Base-by-base conservation (phyloP, 2,888 invertebrate genomes). In the Lasioglossum lativentre region DNA sequence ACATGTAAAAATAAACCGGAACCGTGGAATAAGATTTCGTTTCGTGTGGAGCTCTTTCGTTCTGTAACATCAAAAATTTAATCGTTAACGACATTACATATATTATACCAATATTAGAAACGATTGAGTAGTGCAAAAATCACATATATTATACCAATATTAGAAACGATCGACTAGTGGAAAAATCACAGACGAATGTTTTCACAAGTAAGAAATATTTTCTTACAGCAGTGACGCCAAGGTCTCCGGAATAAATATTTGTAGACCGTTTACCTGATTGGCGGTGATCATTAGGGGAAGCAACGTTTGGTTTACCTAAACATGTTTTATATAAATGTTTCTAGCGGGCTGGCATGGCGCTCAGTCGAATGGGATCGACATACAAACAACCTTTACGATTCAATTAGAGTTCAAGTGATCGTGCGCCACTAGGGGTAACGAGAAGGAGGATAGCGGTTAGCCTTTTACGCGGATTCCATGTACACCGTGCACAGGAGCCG, bases 341-440 rank as follows among this genome's bases (percentile, higher is more conserved):
- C 38, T 47, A 45, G 63, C 63, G 2, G 63, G 16, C 40, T 19
- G 16, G 27, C 16, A 38, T 19, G 16, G 27, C 16, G 45, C 34
- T 27, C 34, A 2, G 34, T 40, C 27, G 42, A 45, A 81, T 34
- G 75, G 52, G 47, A 83, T 83, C 75, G 83, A 47, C 42, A 56
- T 66, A 78, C 75, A 83, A 83, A 84, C 83, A 85, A 73, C 71
- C 47, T 73, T 34, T 27, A 71, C 76, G 73, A 85, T 85, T 79
- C 85, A 77, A 84, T 85, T 85, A 84, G 76, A 84, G 30, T 45
- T 38, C 34, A 63, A 74, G 59, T 59, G 84, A 80, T 56, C 38
- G 52, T 14, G 38, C 27, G 70, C 40, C 47, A 8, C 59, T 72
- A 63, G 72, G 56, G 85, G 66, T 85, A 85, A 84, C 77, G 84